phyloP scores from a whole-genome alignment of 2,113 vertebrate species.

The Pogona vitticeps region DNA sequence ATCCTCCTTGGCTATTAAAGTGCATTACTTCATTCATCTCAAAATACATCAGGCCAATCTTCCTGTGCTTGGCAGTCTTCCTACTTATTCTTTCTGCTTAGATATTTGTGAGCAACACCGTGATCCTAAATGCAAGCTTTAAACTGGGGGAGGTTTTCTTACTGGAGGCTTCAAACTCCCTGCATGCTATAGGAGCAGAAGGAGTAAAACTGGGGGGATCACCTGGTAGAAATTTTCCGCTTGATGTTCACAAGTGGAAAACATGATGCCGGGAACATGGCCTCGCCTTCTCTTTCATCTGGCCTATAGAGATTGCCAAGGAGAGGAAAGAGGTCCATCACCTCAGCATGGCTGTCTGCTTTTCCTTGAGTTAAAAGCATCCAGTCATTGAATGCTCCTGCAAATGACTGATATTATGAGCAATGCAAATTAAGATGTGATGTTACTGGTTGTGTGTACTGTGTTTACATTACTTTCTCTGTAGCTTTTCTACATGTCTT shows the following conservation, averaged over 20 bases:
- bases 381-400: background rate
- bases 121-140: constrained; percentile 3
- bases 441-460: background rate
- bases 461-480: background rate
- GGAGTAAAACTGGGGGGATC: too few relatives aligned
- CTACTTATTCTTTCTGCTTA: constrained; percentile 9
- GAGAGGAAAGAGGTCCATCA: background rate
- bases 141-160: too few relatives aligned
- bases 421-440: background rate
- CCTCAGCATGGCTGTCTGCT: background rate
- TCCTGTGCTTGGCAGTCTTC: background rate
- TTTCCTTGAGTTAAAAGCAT: background rate
- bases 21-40: background rate
- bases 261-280: too few relatives aligned
- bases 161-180: too few relatives aligned
- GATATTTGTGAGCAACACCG: background rate
- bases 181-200: too few relatives aligned
- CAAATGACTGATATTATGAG: background rate
- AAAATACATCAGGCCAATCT: background rate
- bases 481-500: background rate
- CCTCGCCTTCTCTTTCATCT: too few relatives aligned
- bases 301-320: too few relatives aligned
- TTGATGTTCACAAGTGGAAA: too few relatives aligned
- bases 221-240: too few relatives aligned
- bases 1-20: background rate